Base-by-base conservation (phyloP, 2,888 invertebrate species). In the Tinea trinotella region DNA sequence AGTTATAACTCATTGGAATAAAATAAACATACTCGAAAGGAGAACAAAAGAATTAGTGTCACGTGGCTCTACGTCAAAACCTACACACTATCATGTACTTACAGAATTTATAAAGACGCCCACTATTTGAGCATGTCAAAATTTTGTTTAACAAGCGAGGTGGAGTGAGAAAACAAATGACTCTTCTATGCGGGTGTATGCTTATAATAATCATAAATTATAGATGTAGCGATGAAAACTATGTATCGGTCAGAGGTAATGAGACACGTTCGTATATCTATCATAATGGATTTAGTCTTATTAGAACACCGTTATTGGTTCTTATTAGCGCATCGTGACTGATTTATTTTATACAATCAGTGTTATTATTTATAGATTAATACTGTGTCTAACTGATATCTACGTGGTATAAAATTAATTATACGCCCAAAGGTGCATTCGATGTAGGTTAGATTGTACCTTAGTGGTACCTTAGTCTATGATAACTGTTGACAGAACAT, bases 41-140 rank as follows among this genome's bases (percentile, higher is more conserved):
- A 61, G 68, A 75, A 78, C 79, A 78, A 81, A 76, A 73, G 74
- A 74, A 74, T 70, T 68, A 67, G 64, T 61, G 61, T 64, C 70
- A 72, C 64, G 73, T 72, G 70, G 71, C 66, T 59, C 57, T 61
- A 6, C 18, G 13, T 13, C 50, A 3, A 60, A 63, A 58, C 71
- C 70, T 69, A 78, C 76, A 70, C 69, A 49, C 53, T 50, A 50
- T 50, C 50, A 50, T 13, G 50, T 18, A 18, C 20, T 48, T 19
- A 50, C 18, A 24, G 6, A 50, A 50, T 30, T 44, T 24, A 68
- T 63, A 68, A 66, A 64, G 64, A 70, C 76, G 65, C 79, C 78
- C 64, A 79, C 79, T 62, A 18, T 35, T n/a, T 22, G 35, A 54
- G 61, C 67, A 68, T 68, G 73, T 76, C 71, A 70, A 76, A 70